Evolutionary conservation across 2,113 vertebrate genomes (phyloP).

Genomic region (Hippopotamus amphibius): DNA sequence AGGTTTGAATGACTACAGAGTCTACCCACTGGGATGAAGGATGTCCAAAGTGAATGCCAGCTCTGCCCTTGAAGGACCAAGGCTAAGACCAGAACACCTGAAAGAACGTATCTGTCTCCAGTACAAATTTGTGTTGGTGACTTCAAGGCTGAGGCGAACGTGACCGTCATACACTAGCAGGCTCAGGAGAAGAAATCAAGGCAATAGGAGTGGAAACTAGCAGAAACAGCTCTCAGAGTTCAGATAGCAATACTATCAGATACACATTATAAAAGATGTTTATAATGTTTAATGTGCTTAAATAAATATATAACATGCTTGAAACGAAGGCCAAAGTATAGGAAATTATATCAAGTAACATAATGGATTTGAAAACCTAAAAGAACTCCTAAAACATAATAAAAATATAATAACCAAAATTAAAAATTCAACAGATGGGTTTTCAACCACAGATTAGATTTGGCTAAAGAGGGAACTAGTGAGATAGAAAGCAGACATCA

Average conservation of each 20-base stretch:
- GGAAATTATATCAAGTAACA: background rate
- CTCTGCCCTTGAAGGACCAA: background rate
- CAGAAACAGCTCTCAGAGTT: background rate
- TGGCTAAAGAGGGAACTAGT: background rate
- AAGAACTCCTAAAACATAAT: background rate
- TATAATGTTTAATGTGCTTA: background rate
- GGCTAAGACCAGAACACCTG: background rate
- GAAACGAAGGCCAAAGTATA: background rate
- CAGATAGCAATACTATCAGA: background rate
- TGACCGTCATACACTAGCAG: background rate
- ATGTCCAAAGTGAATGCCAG: background rate
- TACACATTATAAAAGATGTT: background rate
- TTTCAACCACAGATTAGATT: background rate
- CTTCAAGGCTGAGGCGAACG: background rate
- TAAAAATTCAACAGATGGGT: background rate
- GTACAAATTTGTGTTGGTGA: background rate
- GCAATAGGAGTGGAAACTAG: background rate
- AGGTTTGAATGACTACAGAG: background rate
- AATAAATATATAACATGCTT: background rate
- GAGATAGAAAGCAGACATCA: background rate
- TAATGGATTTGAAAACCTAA: background rate
- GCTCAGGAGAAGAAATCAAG: slow-evolving; percentile 3
- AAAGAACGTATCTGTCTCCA: background rate
- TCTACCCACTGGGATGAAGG: background rate
- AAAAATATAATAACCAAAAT: background rate